Evolutionary conservation across 2,888 invertebrate genomes (phyloP).

Genomic region (Thyatira batis): DNA sequence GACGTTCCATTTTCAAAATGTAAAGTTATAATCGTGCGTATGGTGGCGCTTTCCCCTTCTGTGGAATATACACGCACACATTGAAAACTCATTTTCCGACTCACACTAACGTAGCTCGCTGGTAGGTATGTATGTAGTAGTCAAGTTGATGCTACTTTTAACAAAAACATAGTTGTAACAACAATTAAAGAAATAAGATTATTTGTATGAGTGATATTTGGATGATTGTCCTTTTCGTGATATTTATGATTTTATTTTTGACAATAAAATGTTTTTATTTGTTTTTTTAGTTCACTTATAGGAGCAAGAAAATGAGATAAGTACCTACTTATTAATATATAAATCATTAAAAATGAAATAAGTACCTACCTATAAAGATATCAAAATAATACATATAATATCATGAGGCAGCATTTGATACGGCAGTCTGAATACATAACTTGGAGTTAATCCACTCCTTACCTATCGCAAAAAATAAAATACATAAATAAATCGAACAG

Average conservation of each 20-base stretch:
- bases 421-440: constrained; percentile 29
- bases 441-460: constrained; percentile 59
- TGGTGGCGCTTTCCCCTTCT: constrained; percentile 65
- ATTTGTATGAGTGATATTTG: no score
- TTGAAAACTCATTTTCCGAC: constrained; percentile 17
- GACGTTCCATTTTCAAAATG: constrained; percentile 71
- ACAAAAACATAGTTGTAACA: background rate
- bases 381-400: background rate
- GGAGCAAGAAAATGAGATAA: no score
- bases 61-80: constrained; percentile 58
- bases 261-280: no score
- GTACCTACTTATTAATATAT: no score
- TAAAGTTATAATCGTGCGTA: constrained; percentile 51
- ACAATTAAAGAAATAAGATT: no score
- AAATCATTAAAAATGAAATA: no score
- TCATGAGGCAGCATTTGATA: constrained; percentile 11
- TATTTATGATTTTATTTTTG: no score
- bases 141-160: constrained; percentile 6
- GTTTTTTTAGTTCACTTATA: no score
- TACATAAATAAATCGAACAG: constrained; percentile 73
- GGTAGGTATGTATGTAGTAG: constrained; percentile 15
- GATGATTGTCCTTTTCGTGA: no score
- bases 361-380: background rate
- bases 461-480: constrained; percentile 59
- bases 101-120: constrained; percentile 25